Evolutionary conservation across 2,888 invertebrate species (phyloP), one percentile per base, ranked within the genome.

Genomic region (Gymnosoma rotundatum): DNA sequence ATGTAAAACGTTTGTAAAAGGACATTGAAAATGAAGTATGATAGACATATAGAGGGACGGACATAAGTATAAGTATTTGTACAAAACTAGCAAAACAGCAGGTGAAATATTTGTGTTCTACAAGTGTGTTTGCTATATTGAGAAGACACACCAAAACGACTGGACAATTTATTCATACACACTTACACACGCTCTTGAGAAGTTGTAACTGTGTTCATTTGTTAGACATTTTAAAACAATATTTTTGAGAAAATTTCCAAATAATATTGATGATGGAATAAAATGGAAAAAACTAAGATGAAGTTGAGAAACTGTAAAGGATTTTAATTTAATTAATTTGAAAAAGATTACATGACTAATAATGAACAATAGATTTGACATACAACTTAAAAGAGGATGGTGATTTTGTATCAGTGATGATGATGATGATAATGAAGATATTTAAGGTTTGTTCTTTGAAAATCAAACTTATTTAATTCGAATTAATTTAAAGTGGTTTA

Each of bases 261-360:
- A 61, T 61, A 69, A 78, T 78, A 78, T 78, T 67, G 60, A 78
- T 67, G 76, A 67, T 67, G 18, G 48, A 69, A 60, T 69, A 45
- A 78, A 60, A 61, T 69, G 60, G 52, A 63, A 73, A 20, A 4
- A 25, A 14, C 16, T n/a, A 50, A 73, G 50, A 66, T 52, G 52
- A 69, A 25, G 25, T 56, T 12, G 50, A 61, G 48, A 48, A 73
- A 50, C 60, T 52, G 60, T 52, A 60, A 18, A 36, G 69, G 54
- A 54, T 78, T 54, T 32, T 20, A 60, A 45, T 66, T 84, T 84
- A 84, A 84, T 84, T 81, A 84, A 84, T 78, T 78, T 78, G 45
- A 61, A 73, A 58, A 78, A 76, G 80, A 80, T 83, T 72, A 83
- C 83, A 80, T 75, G 75, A 75, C 70, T 70, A 81, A 81, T 81